phyloP scores from a whole-genome alignment of 2,888 invertebrate species.

The Aporophyla lueneburgensis region DNA sequence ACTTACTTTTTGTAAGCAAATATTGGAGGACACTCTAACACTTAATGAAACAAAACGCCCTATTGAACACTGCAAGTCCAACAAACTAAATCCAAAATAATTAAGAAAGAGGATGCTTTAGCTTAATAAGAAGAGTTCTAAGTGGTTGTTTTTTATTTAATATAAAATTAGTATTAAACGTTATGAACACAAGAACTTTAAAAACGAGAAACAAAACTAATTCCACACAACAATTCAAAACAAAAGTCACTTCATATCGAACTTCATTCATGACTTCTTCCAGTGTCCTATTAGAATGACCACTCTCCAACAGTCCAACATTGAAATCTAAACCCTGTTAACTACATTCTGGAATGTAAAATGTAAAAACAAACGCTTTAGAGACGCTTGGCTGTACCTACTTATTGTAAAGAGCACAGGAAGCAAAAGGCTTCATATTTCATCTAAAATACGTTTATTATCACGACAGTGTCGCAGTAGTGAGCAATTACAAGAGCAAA shows the following conservation, averaged over 20 bases:
- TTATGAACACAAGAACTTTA: background rate
- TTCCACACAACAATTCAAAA: conserved; percentile 43
- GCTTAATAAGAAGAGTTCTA: background rate
- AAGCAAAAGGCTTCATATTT: conserved; percentile 74
- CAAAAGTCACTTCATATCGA: conserved; percentile 64
- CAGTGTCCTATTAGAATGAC: conserved; percentile 15
- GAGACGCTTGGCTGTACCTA: background rate
- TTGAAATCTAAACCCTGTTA: conserved; percentile 39
- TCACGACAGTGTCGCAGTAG: conserved; percentile 81
- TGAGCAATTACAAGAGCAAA: conserved; percentile 87
- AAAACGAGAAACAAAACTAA: conserved; percentile 13
- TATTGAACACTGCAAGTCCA: background rate
- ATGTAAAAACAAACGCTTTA: background rate
- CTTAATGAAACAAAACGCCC: background rate
- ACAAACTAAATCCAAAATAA: background rate
- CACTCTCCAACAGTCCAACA: conserved; percentile 32
- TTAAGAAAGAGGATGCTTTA: background rate
- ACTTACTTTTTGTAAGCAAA: background rate
- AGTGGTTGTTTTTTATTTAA: background rate
- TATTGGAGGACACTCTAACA: background rate
- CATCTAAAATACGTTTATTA: conserved; percentile 78
- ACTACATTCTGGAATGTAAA: background rate
- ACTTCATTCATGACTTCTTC: conserved; percentile 66
- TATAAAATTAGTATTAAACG: background rate
- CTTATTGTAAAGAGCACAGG: conserved; percentile 32